Percentiles rank a stretch among this genome's conserved stretches.
phyloP scores from a whole-genome alignment of 1,140 invertebrate genomes.

The Geopemphigus sp. region DNA sequence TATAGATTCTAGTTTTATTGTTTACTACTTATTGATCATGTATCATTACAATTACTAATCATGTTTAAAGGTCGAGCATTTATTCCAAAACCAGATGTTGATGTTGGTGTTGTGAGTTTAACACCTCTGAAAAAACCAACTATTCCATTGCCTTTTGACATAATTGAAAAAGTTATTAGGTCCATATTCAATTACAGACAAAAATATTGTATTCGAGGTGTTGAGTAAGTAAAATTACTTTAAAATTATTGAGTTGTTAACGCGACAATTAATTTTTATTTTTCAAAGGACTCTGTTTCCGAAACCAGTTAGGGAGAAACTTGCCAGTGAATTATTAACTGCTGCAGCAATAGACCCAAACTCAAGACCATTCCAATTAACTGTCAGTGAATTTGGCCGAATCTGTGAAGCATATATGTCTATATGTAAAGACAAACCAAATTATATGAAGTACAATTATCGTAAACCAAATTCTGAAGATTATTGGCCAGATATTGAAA shows the following conservation, averaged over 20 bases:
- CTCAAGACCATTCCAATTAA: conserved; percentile 67
- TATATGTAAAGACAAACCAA: conserved; percentile 69
- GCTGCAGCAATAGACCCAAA: conserved; percentile 71
- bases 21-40: too few relatives aligned
- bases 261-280: background rate
- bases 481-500: conserved; percentile 27
- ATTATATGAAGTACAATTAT: conserved; percentile 68
- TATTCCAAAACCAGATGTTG: conserved; percentile 90
- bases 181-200: conserved; percentile 84
- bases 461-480: conserved; percentile 55
- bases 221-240: conserved; percentile 56
- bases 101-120: conserved; percentile 91
- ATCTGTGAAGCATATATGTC: conserved; percentile 75
- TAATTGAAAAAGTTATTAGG: conserved; percentile 87
- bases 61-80: conserved; percentile 68
- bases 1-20: too few relatives aligned
- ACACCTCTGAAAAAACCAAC: conserved; percentile 74
- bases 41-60: background rate
- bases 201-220: conserved; percentile 73
- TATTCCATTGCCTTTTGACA: conserved; percentile 75
- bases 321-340: conserved; percentile 68
- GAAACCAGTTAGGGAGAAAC: conserved; percentile 62
- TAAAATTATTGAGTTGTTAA: background rate
- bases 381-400: conserved; percentile 74
- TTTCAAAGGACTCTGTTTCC: conserved; percentile 72